Evolutionary conservation across 2,113 vertebrate genomes (phyloP).

Genomic region (Willisornis vidua): DNA sequence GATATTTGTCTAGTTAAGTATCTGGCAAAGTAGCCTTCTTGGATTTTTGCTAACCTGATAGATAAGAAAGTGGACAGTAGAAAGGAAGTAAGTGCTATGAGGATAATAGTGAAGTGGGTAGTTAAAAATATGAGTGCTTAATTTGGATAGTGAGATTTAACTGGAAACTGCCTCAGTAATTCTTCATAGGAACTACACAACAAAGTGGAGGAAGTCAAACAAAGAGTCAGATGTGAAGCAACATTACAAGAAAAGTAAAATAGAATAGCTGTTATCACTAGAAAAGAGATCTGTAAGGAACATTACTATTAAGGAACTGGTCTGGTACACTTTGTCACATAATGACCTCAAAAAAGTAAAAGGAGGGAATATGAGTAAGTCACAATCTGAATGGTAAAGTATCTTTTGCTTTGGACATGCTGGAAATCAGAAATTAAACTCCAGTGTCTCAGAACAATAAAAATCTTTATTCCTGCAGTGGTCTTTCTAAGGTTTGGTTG

Average conservation of each 20-base stretch:
- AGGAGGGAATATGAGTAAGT: background rate
- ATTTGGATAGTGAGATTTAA: background rate
- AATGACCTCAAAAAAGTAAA: background rate
- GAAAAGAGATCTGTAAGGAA: background rate
- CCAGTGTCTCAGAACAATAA: background rate
- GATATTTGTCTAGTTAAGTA: background rate
- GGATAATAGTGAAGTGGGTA: background rate
- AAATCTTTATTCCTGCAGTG: background rate
- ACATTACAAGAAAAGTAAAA: conserved; percentile 7
- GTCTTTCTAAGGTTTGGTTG: background rate
- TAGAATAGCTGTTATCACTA: background rate
- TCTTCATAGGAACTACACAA: conserved; percentile 12
- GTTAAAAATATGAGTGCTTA: conserved; percentile 4
- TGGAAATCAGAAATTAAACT: conserved; percentile 7
- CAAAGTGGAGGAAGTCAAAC: conserved; percentile 38
- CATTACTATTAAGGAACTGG: background rate
- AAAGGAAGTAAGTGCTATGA: background rate
- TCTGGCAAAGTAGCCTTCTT: background rate
- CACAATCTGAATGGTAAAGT: background rate
- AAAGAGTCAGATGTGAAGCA: conserved; percentile 42
- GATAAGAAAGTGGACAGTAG: background rate
- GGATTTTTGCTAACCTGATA: background rate
- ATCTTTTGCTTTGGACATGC: background rate
- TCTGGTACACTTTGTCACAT: background rate
- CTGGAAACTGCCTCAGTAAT: conserved; percentile 6